Evolutionary conservation across 2,113 vertebrate species (phyloP).

Genomic region (Elaphurus davidianus): DNA sequence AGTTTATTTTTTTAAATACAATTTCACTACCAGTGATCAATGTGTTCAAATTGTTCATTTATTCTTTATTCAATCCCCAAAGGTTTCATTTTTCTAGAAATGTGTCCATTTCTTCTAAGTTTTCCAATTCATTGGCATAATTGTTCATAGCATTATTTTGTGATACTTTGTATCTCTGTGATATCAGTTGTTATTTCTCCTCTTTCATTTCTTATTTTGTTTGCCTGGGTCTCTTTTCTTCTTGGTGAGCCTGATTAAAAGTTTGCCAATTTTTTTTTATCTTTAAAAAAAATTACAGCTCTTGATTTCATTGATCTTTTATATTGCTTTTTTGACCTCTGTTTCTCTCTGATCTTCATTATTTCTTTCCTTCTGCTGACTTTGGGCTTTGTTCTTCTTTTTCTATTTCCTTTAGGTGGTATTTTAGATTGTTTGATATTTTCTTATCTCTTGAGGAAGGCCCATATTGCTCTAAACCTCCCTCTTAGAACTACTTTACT

Average conservation of each 20-base stretch:
- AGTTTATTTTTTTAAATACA: background rate
- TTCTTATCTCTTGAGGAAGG: background rate
- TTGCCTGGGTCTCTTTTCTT: background rate
- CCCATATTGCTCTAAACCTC: background rate
- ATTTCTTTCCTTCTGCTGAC: background rate
- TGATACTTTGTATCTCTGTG: background rate
- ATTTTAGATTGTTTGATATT: background rate
- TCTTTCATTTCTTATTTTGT: background rate
- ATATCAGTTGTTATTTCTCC: background rate
- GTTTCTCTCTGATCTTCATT: background rate
- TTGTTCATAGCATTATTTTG: background rate
- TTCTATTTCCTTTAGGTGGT: background rate
- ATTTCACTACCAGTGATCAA: background rate
- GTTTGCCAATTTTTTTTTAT: background rate
- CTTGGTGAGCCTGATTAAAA: background rate
- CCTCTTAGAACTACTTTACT: background rate
- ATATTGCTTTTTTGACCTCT: background rate
- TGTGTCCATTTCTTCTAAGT: background rate
- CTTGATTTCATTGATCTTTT: background rate
- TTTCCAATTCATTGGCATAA: background rate
- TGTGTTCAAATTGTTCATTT: background rate
- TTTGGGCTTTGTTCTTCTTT: background rate
- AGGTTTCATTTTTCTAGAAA: background rate
- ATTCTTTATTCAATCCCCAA: background rate
- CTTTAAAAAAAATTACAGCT: background rate